Conservation (phyloP, 2,888 invertebrate species). For the Platerodrilus igneus region DNA sequence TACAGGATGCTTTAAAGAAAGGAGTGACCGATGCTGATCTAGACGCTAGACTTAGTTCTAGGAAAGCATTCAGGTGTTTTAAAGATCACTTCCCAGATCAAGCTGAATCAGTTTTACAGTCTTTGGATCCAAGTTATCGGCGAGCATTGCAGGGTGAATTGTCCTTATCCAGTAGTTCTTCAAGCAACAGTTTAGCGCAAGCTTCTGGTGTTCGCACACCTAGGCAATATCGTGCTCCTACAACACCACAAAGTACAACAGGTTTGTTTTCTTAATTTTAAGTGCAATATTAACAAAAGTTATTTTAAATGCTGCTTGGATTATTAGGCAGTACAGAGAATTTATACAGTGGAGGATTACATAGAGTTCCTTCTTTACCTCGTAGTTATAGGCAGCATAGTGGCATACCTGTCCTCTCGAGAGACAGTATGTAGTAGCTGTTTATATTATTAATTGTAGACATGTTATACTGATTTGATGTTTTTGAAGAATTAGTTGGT, state of each 20-base stretch:
- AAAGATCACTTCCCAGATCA: conserved; percentile 85
- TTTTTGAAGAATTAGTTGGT: conserved; percentile 7
- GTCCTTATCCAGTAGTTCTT: conserved; percentile 55
- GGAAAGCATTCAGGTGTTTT: conserved; percentile 88
- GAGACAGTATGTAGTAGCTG: conserved; percentile 41
- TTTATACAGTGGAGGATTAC: conserved; percentile 50
- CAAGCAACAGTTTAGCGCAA: conserved; percentile 51
- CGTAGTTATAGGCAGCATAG: conserved; percentile 57
- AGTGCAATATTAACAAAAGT: conserved; percentile 7
- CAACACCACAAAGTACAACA: conserved; percentile 45
- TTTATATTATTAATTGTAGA: conserved; percentile 5
- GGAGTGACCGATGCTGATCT: conserved; percentile 93
- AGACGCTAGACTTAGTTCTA: conserved; percentile 74
- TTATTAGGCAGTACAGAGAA: conserved; percentile 58
- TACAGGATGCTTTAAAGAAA: conserved; percentile 79
- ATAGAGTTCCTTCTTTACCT: conserved; percentile 57
- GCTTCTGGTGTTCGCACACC: conserved; percentile 45
- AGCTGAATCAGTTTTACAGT: conserved; percentile 77
- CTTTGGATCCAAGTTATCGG: conserved; percentile 75
- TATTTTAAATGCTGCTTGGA: conserved; percentile 27
- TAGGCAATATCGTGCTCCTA: conserved; percentile 43
- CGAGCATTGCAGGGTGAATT: conserved; percentile 56
- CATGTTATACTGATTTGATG: conserved; percentile 1
- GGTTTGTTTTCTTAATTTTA: too few species aligned
- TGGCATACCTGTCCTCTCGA: conserved; percentile 55